Evolutionary conservation across 2,113 vertebrate species (phyloP).

Genomic region (Dolichallabes microphthalmus): DNA sequence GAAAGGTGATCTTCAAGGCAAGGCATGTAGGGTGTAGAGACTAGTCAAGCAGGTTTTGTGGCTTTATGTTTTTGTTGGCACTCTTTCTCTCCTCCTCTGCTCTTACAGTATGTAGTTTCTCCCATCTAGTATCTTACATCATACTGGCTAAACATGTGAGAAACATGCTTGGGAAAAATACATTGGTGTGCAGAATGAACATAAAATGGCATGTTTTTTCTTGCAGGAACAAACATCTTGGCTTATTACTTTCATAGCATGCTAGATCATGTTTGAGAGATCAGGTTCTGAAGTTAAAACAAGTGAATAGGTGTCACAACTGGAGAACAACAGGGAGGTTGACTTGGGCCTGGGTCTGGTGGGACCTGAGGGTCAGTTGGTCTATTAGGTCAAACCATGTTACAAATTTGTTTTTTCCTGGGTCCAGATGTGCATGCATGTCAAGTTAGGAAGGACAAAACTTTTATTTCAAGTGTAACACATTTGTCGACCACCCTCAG

Average conservation of each 20-base stretch:
- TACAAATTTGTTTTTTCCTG: not conserved
- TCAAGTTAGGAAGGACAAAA: not conserved
- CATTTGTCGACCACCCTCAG: not conserved
- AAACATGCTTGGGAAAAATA: slow-evolving; percentile 18
- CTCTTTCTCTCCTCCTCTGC: slow-evolving; percentile 13
- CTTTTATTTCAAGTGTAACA: not conserved
- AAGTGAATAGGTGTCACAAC: not conserved
- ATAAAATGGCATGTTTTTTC: slow-evolving; percentile 6
- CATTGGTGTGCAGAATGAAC: not conserved
- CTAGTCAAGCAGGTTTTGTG: slow-evolving; percentile 63
- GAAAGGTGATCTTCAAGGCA: slow-evolving; percentile 60
- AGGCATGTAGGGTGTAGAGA: slow-evolving; percentile 57
- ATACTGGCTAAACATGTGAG: not conserved
- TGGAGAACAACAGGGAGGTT: not conserved
- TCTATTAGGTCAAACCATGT: not conserved
- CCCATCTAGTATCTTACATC: slow-evolving; percentile 24
- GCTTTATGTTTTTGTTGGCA: slow-evolving; percentile 55
- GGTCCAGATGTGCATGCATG: not conserved
- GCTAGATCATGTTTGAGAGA: not conserved
- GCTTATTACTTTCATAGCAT: not conserved
- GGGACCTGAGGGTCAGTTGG: not conserved
- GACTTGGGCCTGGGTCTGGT: not conserved
- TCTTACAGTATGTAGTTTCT: slow-evolving; percentile 35
- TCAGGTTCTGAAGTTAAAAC: slow-evolving; percentile 2
- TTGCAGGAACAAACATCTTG: not conserved